phyloP scores from a whole-genome alignment of 2,797 vertebrate genomes.

The Takifugu rubripes region DNA sequence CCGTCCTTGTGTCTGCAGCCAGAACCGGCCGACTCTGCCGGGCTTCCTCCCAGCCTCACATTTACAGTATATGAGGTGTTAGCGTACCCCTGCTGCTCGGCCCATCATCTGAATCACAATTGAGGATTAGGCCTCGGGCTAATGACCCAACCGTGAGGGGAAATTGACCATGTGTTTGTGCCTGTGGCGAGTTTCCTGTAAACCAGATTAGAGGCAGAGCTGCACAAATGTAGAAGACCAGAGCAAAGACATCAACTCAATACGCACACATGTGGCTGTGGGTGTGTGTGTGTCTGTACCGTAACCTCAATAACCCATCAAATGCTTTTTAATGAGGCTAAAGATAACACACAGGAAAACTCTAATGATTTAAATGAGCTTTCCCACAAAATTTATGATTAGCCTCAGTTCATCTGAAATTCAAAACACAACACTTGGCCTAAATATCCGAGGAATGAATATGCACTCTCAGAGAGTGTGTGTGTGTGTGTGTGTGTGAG shows the following conservation, averaged over 20 bases:
- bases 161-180: slow-evolving; percentile 63
- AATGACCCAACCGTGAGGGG: slow-evolving; percentile 60
- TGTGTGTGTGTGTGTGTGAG: not conserved
- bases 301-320: slow-evolving; percentile 68
- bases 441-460: slow-evolving; percentile 29
- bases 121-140: slow-evolving; percentile 66
- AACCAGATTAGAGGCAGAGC: slow-evolving; percentile 64
- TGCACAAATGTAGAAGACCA: slow-evolving; percentile 45
- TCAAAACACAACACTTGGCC: slow-evolving; percentile 42
- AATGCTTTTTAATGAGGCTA: slow-evolving; percentile 62
- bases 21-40: slow-evolving; percentile 51
- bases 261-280: slow-evolving; percentile 11
- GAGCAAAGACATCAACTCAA: slow-evolving; percentile 29
- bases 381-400: slow-evolving; percentile 27
- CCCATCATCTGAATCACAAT: slow-evolving; percentile 78
- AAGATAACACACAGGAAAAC: slow-evolving; percentile 26
- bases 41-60: slow-evolving; percentile 42
- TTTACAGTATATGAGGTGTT: slow-evolving; percentile 75
- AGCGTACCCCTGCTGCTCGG: slow-evolving; percentile 68
- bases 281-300: slow-evolving; percentile 47
- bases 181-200: slow-evolving; percentile 57
- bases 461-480: not conserved
- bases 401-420: slow-evolving; percentile 33
- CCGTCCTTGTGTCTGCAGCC: slow-evolving; percentile 64
- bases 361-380: slow-evolving; percentile 45